phyloP scores from a whole-genome alignment of 2,888 invertebrate genomes.

The Eristalinus sepulchralis region DNA sequence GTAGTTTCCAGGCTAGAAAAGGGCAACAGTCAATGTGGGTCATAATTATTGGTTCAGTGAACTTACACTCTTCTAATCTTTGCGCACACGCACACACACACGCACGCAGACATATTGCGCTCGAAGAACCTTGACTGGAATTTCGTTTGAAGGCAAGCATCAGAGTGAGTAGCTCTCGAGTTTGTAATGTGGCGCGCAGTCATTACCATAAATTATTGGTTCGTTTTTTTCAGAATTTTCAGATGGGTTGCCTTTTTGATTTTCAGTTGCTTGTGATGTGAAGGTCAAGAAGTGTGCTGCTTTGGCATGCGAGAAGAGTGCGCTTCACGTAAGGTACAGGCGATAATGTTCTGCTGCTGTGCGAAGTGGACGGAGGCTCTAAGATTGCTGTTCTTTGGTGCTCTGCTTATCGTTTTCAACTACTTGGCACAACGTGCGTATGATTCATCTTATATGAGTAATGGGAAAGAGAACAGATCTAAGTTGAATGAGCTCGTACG shows the following conservation, averaged over 20 bases:
- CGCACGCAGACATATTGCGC: not conserved
- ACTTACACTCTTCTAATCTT: not conserved
- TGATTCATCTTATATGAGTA: no score
- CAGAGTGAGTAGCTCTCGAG: not conserved
- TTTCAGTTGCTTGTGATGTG: not conserved
- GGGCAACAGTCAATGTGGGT: not conserved
- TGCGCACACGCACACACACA: no score
- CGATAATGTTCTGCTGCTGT: no score
- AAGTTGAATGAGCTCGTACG: no score
- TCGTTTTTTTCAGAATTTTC: not conserved
- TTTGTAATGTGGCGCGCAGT: not conserved
- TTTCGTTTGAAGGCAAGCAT: not conserved
- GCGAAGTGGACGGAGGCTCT: no score
- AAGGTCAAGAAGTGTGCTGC: not conserved
- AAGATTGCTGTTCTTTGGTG: no score
- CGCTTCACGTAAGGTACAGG: no score
- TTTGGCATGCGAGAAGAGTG: no score
- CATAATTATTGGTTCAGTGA: not conserved
- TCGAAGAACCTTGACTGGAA: not conserved
- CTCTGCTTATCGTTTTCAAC: no score
- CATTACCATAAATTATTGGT: not conserved
- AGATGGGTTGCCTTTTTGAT: not conserved
- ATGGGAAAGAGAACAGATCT: no score
- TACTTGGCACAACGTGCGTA: no score
- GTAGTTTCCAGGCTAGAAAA: not conserved